These are phyloP conservation scores for Periplaneta americana DNA, from an alignment of 1,140 invertebrate species.

Conservation along the genomic window DNA sequence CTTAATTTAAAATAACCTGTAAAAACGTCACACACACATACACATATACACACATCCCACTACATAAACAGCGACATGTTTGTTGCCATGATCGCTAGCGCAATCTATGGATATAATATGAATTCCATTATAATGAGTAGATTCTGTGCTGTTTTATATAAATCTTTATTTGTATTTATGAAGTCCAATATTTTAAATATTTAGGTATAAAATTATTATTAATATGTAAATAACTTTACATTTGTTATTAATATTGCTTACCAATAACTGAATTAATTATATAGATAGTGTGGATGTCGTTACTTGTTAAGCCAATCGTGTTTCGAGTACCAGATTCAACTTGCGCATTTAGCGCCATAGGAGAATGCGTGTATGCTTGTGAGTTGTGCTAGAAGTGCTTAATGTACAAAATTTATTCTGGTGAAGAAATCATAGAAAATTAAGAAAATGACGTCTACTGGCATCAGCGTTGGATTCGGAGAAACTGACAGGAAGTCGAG, in stretches of 20 bases:
- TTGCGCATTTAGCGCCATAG: background rate
- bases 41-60: too few species aligned
- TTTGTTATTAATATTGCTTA: background rate
- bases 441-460: conserved; percentile 30
- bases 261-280: background rate
- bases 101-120: background rate
- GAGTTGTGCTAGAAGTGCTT: background rate
- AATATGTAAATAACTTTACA: too few species aligned
- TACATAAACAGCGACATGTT: conserved; percentile 5
- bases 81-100: background rate
- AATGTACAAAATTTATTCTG: background rate
- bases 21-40: background rate
- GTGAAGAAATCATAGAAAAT: background rate
- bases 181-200: too few species aligned
- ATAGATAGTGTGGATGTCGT: background rate
- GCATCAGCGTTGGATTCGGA: conserved; percentile 25
- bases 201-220: too few species aligned
- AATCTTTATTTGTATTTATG: too few species aligned
- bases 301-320: background rate
- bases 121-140: background rate
- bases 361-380: background rate
- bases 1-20: conserved; percentile 9
- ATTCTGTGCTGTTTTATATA: background rate
- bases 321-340: background rate
- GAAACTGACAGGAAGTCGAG: conserved; percentile 24